Evolutionary conservation across 2,113 vertebrate species (phyloP), one percentile per base, ranked within the genome.

Genomic region (Rhinichthys klamathensis): DNA sequence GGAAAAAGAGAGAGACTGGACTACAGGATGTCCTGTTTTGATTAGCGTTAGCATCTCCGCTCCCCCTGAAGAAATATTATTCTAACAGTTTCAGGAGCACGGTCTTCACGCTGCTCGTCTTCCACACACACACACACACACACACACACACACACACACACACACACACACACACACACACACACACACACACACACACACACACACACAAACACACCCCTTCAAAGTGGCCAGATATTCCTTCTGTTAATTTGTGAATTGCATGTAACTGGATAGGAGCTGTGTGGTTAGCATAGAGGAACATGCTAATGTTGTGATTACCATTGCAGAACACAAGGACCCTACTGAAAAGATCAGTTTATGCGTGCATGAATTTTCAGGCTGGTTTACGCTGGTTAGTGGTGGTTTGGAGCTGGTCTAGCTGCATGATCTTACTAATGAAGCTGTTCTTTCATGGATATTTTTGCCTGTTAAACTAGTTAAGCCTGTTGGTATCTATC

Each of bases 21-120:
- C 95, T 38, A 95, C 97, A 99, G 98, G 98, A 99, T 98, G 96
- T 99, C 98, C 98, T 99, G 98, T 99, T 98, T 98, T 99, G 97
- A 98, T 97, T 96, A 97, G 96, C 91, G 95, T 96, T 97, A 96
- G 96, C 96, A 97, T 98, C 97, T 96, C 97, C 95, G 93, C 95
- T 94, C 95, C 94, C 49, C 96, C 95, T 95, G 94, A 94, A 96
- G 97, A 97, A 98, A 98, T 98, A 97, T 98, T 99, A 97, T 98
- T 97, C 91, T 97, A 96, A 96, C 93, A 93, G 93, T 87, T 94
- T 95, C 96, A 88, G 86, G 41, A 92, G 90, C 90, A 91, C 89
- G 85, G 81, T 80, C 90, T 46, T 51, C 56, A 67, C 30, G n/a
- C 11, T 81, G n/a, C 44, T 69, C 46, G 21, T 76, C 73, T 61